Evolutionary conservation across 2,888 invertebrate species (phyloP), one percentile per base, ranked within the genome.

Genomic region (Machimus rusticus): DNA sequence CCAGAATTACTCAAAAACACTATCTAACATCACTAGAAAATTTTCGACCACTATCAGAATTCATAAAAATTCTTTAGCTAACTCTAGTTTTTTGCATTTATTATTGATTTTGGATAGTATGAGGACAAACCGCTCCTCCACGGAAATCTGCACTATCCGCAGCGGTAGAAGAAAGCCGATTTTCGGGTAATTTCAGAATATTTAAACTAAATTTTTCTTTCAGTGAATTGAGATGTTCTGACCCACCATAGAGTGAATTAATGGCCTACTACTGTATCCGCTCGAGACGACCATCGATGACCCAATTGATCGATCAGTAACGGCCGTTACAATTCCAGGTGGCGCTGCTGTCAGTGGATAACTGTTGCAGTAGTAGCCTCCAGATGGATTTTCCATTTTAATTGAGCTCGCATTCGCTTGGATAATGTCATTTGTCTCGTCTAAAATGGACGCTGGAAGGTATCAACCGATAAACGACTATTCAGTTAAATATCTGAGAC

Each of bases 361-460:
- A 93, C 95, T 96, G 93, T 95, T 96, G 93, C 96, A 96, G 93
- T 97, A 97, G 93, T 96, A 96, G 90, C 95, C 94, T 74, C 91
- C 90, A 86, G 91, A 89, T 90, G 96, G 95, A 93, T 96, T 96
- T 93, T 97, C 97, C 93, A 97, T 94, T 94, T 96, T 96, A 91
- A 97, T 96, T 91, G 95, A 95, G 93, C 95, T 96, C 92, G 95
- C 94, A 90, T 92, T 93, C 0, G 91, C 89, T 88, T 90, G 94
- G 0, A 94, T 94, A 93, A 96, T 95, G 90, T 96, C 96, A 89
- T 95, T 96, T 89, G 96, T 95, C 93, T 98, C 98, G 93, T 97
- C 98, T 93, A 98, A 96, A 92, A 99, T 98, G 92, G 98, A 98
- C 90, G 98, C 98, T 98, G 95, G 90, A 89, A 66, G 57, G 66